phyloP scores from a whole-genome alignment of 1,140 invertebrate species.

The Octopus bimaculoides region DNA sequence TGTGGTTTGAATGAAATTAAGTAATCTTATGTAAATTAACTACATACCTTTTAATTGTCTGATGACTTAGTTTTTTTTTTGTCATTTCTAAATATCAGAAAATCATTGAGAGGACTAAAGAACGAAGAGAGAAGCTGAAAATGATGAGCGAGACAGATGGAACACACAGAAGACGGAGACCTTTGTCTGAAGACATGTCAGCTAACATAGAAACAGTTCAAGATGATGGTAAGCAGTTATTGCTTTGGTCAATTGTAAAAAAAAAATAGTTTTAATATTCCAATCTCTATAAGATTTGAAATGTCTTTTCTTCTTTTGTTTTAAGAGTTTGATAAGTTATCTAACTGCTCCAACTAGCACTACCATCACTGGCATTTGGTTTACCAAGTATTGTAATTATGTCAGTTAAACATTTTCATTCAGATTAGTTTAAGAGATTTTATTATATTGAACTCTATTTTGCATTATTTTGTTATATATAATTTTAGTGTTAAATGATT shows the following conservation, averaged over 20 bases:
- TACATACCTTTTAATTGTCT: too few relatives aligned
- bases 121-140: conserved; percentile 48
- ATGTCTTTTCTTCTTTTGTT: background rate
- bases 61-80: background rate
- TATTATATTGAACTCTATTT: too few relatives aligned
- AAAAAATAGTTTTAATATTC: too few relatives aligned
- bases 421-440: background rate
- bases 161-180: conserved; percentile 37
- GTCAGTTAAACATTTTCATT: background rate
- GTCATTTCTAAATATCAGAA: conserved; percentile 30
- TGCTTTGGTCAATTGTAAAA: too few relatives aligned
- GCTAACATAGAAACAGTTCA: conserved; percentile 13
- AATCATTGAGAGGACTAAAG: conserved; percentile 49
- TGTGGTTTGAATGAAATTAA: too few relatives aligned
- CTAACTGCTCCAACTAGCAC: background rate
- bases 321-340: too few relatives aligned
- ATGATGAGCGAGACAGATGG: conserved; percentile 47
- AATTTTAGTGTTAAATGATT: too few relatives aligned
- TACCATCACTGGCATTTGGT: background rate
- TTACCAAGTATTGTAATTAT: background rate
- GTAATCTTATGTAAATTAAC: too few relatives aligned
- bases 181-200: conserved; percentile 23
- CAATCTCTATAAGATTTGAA: background rate
- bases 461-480: too few relatives aligned
- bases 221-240: conserved; percentile 20